Percentiles rank a stretch among this genome's conserved stretches.
phyloP scores from a whole-genome alignment of 30 jellyfish, hydroid and myxozoan genomes.

The Rhopilema esculentum region DNA sequence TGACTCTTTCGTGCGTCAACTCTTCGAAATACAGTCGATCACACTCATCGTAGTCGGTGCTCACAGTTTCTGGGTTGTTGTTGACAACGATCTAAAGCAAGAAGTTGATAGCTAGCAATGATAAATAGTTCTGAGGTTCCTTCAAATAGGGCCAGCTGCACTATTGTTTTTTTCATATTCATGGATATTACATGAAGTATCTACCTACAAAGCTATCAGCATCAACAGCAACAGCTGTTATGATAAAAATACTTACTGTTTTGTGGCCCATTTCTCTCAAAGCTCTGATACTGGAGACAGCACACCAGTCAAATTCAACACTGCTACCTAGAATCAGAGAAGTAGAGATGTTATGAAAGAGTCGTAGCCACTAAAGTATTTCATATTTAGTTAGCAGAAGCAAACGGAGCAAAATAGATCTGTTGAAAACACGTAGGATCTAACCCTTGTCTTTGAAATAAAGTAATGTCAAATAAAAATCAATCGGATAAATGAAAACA shows the following conservation, averaged over 20 bases:
- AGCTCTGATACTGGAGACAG: constrained; percentile 74
- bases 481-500: background rate
- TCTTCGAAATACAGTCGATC: constrained; percentile 75
- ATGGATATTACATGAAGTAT: too few species aligned
- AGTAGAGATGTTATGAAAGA: background rate
- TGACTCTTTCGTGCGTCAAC: constrained; percentile 67
- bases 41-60: constrained; percentile 81
- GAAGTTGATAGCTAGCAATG: background rate
- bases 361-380: too few species aligned
- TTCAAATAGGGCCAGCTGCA: too few species aligned
- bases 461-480: too few species aligned
- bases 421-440: too few species aligned
- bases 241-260: constrained; percentile 40
- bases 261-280: constrained; percentile 62
- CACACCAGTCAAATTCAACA: constrained; percentile 89
- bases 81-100: constrained; percentile 64
- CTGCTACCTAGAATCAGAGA: constrained; percentile 54
- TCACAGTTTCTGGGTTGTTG: constrained; percentile 84
- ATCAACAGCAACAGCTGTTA: too few species aligned
- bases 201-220: too few species aligned
- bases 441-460: too few species aligned
- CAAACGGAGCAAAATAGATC: too few species aligned
- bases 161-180: too few species aligned
- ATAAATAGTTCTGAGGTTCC: background rate
- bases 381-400: too few species aligned